A percentile compares a stretch with the other conserved stretches of the same genome.
Conservation (phyloP, 2,797 vertebrate genomes). For the Amphiprion clarkii region DNA sequence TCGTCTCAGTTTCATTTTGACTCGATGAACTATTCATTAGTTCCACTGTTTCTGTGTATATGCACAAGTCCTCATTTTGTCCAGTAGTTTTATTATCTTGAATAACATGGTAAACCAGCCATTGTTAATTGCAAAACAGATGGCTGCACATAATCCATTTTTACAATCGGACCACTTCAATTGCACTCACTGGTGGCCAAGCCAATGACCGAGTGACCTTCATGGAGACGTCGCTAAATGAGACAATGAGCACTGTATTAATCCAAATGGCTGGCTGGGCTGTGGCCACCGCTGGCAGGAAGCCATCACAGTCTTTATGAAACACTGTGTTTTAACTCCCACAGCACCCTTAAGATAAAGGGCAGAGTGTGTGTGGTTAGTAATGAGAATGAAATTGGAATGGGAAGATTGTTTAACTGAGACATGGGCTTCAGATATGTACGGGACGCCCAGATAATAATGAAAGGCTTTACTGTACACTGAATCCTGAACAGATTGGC, state of each 20-base stretch:
- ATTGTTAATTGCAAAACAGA: conserved; percentile 84
- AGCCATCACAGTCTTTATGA: conserved; percentile 72
- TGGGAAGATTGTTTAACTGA: conserved; percentile 69
- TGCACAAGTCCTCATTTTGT: conserved; percentile 70
- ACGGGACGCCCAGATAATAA: conserved; percentile 50
- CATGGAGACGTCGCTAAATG: conserved; percentile 76
- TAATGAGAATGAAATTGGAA: conserved; percentile 73
- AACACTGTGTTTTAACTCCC: conserved; percentile 71
- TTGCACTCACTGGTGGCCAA: conserved; percentile 67
- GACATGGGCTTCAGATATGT: conserved; percentile 44
- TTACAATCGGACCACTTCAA: conserved; percentile 77
- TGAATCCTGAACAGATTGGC: conserved; percentile 26
- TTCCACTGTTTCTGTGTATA: conserved; percentile 71
- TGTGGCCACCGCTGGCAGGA: conserved; percentile 64
- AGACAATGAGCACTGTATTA: conserved; percentile 79
- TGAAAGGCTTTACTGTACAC: conserved; percentile 43
- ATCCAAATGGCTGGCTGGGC: conserved; percentile 66
- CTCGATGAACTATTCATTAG: conserved; percentile 73
- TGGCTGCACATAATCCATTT: conserved; percentile 84
- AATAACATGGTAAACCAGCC: conserved; percentile 76
- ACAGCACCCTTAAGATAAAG: conserved; percentile 72
- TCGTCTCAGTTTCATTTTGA: conserved; percentile 45
- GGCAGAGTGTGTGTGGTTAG: conserved; percentile 59
- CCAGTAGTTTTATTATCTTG: conserved; percentile 77
- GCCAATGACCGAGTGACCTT: conserved; percentile 81